Base-by-base conservation (phyloP, 1,140 invertebrate species). In the Saccostrea echinata region DNA sequence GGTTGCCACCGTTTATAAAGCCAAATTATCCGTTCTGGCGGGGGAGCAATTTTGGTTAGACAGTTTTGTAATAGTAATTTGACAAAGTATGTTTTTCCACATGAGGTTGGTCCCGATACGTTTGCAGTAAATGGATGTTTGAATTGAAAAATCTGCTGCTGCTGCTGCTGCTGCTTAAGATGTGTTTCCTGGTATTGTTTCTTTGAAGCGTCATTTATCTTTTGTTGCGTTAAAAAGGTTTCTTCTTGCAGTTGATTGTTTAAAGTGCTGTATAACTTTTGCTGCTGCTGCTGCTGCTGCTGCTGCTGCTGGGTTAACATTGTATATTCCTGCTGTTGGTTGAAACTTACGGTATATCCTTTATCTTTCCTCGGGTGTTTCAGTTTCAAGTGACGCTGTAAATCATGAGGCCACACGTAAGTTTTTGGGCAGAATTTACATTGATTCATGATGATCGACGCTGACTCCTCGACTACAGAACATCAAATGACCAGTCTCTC, bases 1-100 rank as follows among this genome's bases (percentile, higher is more conserved):
- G 55, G 88, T 80, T 89, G 86, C 84, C 76, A 86, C 35, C 85
- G 53, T 57, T 86, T 86, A 43, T 86, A 89, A 9, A 88, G 35
- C 76, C 88, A 84, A 71, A 89, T 52, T 9, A 86, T 85, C 16
- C 81, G 80, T 53, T 84, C 21, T 43, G 35, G 35, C 6, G 35
- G 35, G 35, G 35, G 35, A 43, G 35, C 2, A 3, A 43, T 43
- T 43, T 43, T 43, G 35, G 35, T 43, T 43, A 43, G 6, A 6
- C 35, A 80, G 43, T 51, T 88, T 83, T 61, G 16, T 13, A 88
- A 12, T 61, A 55, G 64, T 57, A n/a, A 8, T 76, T 84, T 88
- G 0, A 88, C 52, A 55, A 80, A 84, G 51, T 55, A 88, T 1
- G 86, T 88, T 27, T 88, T 81, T 35, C 86, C 83, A 51, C 76